phyloP scores from a whole-genome alignment of 2,797 vertebrate genomes.

The Lates japonicus region DNA sequence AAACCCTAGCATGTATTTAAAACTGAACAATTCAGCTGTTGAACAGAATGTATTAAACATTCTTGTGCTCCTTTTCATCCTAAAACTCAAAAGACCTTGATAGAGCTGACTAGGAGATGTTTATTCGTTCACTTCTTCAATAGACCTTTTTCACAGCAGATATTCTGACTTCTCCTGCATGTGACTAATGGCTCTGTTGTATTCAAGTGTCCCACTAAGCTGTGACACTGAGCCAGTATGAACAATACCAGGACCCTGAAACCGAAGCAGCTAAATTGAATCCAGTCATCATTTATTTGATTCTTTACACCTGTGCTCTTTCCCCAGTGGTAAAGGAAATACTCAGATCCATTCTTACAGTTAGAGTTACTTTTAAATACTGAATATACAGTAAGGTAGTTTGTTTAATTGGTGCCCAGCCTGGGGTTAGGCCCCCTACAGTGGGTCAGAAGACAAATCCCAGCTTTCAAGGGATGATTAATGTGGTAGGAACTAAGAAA shows the following conservation, averaged over 20 bases:
- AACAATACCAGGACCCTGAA: not conserved
- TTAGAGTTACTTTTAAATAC: not conserved
- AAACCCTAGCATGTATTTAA: conserved; percentile 38
- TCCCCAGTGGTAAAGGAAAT: not conserved
- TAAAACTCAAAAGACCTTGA: not conserved
- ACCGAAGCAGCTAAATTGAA: not conserved
- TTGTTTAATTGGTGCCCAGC: not conserved
- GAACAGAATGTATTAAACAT: conserved; percentile 3
- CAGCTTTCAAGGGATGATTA: not conserved
- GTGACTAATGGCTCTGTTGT: conserved; percentile 8
- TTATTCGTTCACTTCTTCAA: conserved; percentile 29
- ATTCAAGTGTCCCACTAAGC: not conserved
- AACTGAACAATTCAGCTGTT: conserved; percentile 38
- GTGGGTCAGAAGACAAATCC: not conserved
- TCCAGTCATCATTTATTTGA: not conserved
- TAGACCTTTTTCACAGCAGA: not conserved
- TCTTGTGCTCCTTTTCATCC: conserved; percentile 7
- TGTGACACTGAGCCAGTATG: conserved; percentile 2
- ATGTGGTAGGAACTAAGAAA: not conserved
- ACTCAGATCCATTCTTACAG: not conserved
- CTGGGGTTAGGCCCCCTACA: not conserved
- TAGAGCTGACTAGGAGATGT: conserved; percentile 4
- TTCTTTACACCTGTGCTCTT: conserved; percentile 1
- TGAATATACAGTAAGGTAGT: not conserved
- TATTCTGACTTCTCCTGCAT: conserved; percentile 7